These are phyloP conservation scores for Lates calcarifer DNA, from an alignment of 2,113 vertebrate species.

Conservation along the genomic window DNA sequence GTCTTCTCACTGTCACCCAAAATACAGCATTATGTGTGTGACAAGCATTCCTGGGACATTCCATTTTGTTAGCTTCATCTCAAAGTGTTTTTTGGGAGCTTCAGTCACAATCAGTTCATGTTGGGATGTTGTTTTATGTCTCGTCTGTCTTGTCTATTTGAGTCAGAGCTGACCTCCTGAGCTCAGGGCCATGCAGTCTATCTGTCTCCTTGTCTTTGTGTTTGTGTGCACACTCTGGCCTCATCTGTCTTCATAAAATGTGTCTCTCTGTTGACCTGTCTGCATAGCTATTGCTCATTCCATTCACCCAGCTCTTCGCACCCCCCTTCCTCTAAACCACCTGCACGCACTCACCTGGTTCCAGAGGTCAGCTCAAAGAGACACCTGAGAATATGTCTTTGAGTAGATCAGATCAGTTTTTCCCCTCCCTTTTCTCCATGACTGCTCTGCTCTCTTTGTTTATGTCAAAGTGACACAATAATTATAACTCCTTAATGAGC, in stretches of 20 bases:
- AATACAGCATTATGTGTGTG: slow-evolving; percentile 4
- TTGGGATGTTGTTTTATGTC: slow-evolving; percentile 40
- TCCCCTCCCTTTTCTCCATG: slow-evolving; percentile 38
- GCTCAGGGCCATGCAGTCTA: slow-evolving; percentile 68
- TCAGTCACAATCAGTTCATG: slow-evolving; percentile 36
- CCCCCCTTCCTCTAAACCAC: slow-evolving; percentile 21
- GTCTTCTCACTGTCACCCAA: slow-evolving; percentile 9
- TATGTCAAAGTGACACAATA: slow-evolving; percentile 70
- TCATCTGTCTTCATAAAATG: slow-evolving; percentile 78
- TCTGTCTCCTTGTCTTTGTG: slow-evolving; percentile 75
- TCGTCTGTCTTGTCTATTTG: slow-evolving; percentile 60
- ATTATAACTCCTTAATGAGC: slow-evolving; percentile 67
- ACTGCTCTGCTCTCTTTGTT: slow-evolving; percentile 54
- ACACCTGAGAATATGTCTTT: slow-evolving; percentile 56
- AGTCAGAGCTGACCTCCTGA: slow-evolving; percentile 49
- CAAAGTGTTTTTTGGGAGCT: slow-evolving; percentile 3
- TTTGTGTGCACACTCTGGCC: slow-evolving; percentile 64
- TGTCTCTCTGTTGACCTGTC: slow-evolving; percentile 68
- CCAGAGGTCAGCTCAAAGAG: slow-evolving; percentile 66
- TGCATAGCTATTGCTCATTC: slow-evolving; percentile 69
- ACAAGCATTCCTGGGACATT: slow-evolving; percentile 34
- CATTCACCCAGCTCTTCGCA: slow-evolving; percentile 22
- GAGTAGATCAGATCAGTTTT: slow-evolving; percentile 62
- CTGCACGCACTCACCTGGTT: slow-evolving; percentile 68
- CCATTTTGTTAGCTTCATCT: slow-evolving; percentile 15